Percentiles rank a stretch among this genome's conserved stretches.
Conservation (phyloP, 2,888 invertebrate genomes). For the Aspidiotus rigidus region DNA sequence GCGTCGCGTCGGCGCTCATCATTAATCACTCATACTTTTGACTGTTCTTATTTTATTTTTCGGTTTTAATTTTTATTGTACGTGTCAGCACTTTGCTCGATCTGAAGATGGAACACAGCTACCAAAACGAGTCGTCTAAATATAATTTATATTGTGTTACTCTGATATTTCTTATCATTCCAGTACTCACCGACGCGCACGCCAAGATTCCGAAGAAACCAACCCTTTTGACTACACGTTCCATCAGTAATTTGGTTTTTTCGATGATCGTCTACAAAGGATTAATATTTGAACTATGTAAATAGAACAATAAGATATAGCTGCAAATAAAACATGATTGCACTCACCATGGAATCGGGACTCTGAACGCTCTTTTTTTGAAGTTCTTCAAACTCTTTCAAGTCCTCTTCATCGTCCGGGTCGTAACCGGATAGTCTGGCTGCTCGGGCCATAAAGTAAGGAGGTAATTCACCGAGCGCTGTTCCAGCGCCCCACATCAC, state of each 20-base stretch:
- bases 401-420: constrained; percentile 57
- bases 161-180: no score
- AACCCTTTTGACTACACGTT: constrained; percentile 80
- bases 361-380: constrained; percentile 49
- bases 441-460: constrained; percentile 99
- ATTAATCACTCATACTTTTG: no score
- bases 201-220: constrained; percentile 94
- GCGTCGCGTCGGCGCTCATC: no score
- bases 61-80: no score
- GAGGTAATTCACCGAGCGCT: constrained; percentile 96
- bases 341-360: constrained; percentile 38
- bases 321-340: constrained; percentile 3
- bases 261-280: constrained; percentile 53
- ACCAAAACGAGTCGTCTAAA: no score
- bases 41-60: no score
- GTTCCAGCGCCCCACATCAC: constrained; percentile 98
- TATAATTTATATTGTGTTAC: no score
- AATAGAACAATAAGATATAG: no score
- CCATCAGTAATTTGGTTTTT: constrained; percentile 73
- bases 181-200: constrained; percentile 78
- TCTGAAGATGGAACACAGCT: no score
- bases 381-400: constrained; percentile 63
- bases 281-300: no score
- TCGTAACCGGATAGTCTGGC: constrained; percentile 58
- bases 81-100: no score